A percentile compares a stretch with the other conserved stretches of the same genome.
phyloP scores from a whole-genome alignment of 2,888 invertebrate genomes.

The Margaritifera margaritifera region DNA sequence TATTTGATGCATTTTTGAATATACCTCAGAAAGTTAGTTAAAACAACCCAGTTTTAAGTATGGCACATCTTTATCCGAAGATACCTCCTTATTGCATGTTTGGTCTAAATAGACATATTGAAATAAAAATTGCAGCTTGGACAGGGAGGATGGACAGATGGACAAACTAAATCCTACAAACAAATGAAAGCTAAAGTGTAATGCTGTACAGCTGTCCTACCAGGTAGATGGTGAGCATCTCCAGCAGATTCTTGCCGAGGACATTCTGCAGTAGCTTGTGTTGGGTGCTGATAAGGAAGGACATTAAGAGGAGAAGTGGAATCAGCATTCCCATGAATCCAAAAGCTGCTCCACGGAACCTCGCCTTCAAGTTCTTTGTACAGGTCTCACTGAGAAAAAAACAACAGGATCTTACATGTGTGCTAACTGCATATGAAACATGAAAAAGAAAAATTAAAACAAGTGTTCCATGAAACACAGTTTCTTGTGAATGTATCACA shows the following conservation, averaged over 20 bases:
- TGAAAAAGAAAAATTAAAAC: neutral
- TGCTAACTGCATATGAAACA: neutral
- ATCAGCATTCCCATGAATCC: conserved; percentile 68
- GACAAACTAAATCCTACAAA: too few relatives aligned
- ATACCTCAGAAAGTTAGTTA: too few relatives aligned
- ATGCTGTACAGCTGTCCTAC: conserved; percentile 43
- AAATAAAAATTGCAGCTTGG: too few relatives aligned
- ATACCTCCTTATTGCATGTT: too few relatives aligned
- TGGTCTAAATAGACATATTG: too few relatives aligned
- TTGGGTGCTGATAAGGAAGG: conserved; percentile 70
- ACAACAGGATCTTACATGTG: neutral
- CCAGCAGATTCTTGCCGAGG: conserved; percentile 61
- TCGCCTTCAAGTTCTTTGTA: conserved; percentile 63
- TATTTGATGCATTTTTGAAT: too few relatives aligned
- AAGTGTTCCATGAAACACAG: neutral
- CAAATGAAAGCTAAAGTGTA: too few relatives aligned
- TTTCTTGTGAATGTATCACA: too few relatives aligned
- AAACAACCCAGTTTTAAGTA: too few relatives aligned
- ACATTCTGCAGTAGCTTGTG: conserved; percentile 55
- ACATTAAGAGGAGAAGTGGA: conserved; percentile 65
- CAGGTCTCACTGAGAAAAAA: conserved; percentile 33
- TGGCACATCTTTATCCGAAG: too few relatives aligned
- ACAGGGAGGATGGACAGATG: too few relatives aligned
- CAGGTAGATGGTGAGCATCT: conserved; percentile 64
- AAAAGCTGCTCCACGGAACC: conserved; percentile 68